Evolutionary conservation across 1,140 invertebrate genomes (phyloP), one percentile per base, ranked within the genome.

Genomic region (Phymorhynchus buccinoides): DNA sequence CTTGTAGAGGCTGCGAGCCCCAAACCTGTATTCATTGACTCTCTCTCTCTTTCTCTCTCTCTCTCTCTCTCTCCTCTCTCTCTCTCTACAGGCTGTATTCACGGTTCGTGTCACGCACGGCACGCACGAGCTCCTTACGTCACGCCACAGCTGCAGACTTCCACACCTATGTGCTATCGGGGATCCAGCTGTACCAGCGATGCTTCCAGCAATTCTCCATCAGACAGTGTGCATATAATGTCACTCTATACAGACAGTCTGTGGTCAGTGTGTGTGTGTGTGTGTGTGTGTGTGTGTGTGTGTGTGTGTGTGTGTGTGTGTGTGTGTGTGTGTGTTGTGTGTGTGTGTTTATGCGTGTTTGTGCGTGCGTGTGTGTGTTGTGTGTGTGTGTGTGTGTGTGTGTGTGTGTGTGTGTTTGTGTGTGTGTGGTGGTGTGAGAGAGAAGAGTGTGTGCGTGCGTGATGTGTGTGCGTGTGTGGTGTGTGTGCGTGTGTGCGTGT

Each of bases 1-100:
- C n/a, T n/a, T n/a, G n/a, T n/a, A n/a, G n/a, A n/a, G n/a, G n/a
- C n/a, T n/a, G n/a, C n/a, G n/a, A n/a, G n/a, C n/a, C n/a, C n/a
- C n/a, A n/a, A n/a, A n/a, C n/a, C n/a, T n/a, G n/a, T n/a, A n/a
- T n/a, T n/a, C n/a, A n/a, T n/a, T n/a, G n/a, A n/a, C n/a, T n/a
- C n/a, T n/a, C n/a, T n/a, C n/a, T n/a, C n/a, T n/a, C n/a, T n/a
- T n/a, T n/a, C n/a, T n/a, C n/a, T n/a, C n/a, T n/a, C n/a, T n/a
- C n/a, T n/a, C n/a, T n/a, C n/a, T n/a, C n/a, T n/a, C n/a, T n/a
- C n/a, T n/a, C n/a, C n/a, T n/a, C n/a, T n/a, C n/a, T n/a, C n/a
- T n/a, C n/a, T n/a, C n/a, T n/a, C n/a, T 77, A 37, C 83, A 87
- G 86, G 66, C 62, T 87, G 37, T 87, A 87, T 68, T 87, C 86